Percentiles rank a stretch among this genome's conserved stretches.
Evolutionary conservation across 2,888 invertebrate species (phyloP).

Genomic region (Boloria selene): DNA sequence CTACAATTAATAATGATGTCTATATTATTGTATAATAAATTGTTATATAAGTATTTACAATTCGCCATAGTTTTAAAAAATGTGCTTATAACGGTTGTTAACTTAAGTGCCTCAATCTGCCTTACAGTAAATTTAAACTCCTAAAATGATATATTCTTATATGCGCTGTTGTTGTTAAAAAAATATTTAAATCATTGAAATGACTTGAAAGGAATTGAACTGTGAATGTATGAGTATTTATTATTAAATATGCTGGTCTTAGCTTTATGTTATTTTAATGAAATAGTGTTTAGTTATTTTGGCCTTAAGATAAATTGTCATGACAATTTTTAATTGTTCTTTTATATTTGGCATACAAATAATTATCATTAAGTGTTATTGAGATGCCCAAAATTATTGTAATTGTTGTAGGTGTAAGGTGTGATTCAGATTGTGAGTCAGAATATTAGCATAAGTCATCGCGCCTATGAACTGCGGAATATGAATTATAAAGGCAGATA

Average conservation of each 20-base stretch:
- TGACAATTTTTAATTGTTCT: constrained; percentile 34
- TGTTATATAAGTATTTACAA: constrained; percentile 55
- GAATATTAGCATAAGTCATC: constrained; percentile 26
- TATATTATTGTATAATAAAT: constrained; percentile 51
- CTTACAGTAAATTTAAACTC: constrained; percentile 50
- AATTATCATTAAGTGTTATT: neutral
- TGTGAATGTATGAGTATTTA: constrained; percentile 45
- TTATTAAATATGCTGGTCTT: constrained; percentile 61
- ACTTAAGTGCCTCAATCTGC: constrained; percentile 72
- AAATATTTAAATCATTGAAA: constrained; percentile 44
- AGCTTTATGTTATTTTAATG: constrained; percentile 61
- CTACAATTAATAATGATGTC: constrained; percentile 66
- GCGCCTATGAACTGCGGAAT: constrained; percentile 20
- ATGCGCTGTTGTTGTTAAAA: constrained; percentile 44
- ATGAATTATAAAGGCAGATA: constrained; percentile 16
- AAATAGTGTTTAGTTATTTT: constrained; percentile 50
- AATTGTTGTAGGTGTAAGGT: constrained; percentile 29
- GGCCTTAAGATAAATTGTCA: constrained; percentile 36
- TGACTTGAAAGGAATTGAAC: constrained; percentile 45
- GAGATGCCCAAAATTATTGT: constrained; percentile 29
- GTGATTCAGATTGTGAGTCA: constrained; percentile 31
- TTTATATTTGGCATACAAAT: constrained; percentile 26
- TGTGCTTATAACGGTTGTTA: constrained; percentile 39
- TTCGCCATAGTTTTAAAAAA: constrained; percentile 55
- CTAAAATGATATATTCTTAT: constrained; percentile 47